Conservation (phyloP, 2,888 invertebrate species). For the Hemaris fuciformis region DNA sequence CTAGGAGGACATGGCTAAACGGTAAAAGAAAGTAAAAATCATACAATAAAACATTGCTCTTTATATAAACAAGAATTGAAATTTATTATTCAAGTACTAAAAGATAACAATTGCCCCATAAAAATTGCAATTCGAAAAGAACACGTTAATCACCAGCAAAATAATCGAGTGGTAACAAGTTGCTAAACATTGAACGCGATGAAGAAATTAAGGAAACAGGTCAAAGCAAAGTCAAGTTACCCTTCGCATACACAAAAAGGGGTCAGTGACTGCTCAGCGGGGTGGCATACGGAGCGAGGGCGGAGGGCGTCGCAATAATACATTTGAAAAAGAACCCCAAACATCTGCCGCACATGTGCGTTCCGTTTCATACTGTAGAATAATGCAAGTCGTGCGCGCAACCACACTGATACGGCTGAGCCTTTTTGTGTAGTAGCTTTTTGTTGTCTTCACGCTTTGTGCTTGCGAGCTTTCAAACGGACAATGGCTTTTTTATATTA, state of each 20-base stretch:
- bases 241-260: conserved; percentile 60
- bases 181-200: neutral
- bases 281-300: conserved; percentile 51
- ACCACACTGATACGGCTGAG: conserved; percentile 59
- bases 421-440: conserved; percentile 71
- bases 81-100: conserved; percentile 11
- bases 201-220: conserved; percentile 17
- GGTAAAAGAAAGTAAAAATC: conserved; percentile 13
- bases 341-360: conserved; percentile 79
- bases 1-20: neutral
- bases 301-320: conserved; percentile 61
- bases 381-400: conserved; percentile 73
- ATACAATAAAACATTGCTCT: neutral
- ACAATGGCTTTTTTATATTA: conserved; percentile 64
- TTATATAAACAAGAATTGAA: conserved; percentile 8
- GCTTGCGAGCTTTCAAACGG: conserved; percentile 67
- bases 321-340: conserved; percentile 75
- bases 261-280: conserved; percentile 74
- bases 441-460: conserved; percentile 75
- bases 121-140: neutral
- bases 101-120: neutral
- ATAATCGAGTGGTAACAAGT: neutral
- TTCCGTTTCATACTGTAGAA: conserved; percentile 64
- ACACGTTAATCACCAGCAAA: neutral
- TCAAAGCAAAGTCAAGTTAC: conserved; percentile 54